Conservation (phyloP, 1,140 invertebrate species). For the Acromyrmex echinatior region DNA sequence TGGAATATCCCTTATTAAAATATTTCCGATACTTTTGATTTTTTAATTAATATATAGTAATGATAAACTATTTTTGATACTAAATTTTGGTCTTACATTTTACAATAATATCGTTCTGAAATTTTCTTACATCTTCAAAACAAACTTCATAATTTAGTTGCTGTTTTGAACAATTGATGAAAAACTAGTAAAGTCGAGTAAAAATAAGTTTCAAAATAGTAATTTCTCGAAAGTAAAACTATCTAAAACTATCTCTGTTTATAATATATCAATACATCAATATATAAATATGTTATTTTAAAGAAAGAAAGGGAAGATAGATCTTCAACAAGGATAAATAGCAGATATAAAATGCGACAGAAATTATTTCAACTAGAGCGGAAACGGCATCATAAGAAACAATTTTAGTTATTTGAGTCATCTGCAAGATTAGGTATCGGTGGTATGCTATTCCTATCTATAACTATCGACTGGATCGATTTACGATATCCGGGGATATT, state of each 20-base stretch:
- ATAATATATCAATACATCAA: neutral
- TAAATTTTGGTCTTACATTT: neutral
- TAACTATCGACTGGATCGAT: constrained; percentile 30
- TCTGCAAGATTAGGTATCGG: constrained; percentile 29
- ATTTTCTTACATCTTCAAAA: neutral
- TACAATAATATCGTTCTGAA: neutral
- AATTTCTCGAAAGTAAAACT: neutral
- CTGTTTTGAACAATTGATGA: neutral
- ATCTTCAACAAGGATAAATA: neutral
- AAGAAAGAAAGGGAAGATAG: neutral
- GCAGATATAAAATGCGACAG: neutral
- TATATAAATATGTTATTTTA: neutral
- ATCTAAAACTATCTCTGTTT: neutral
- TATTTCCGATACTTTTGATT: too few species aligned
- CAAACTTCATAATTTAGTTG: neutral
- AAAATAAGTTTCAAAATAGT: neutral
- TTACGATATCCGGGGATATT: constrained; percentile 32
- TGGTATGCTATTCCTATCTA: neutral
- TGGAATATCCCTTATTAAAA: neutral
- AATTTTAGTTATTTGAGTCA: constrained; percentile 1
- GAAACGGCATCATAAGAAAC: neutral
- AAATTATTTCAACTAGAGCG: neutral
- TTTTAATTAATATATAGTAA: neutral
- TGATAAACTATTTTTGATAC: too few species aligned
- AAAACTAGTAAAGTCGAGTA: neutral